Evolutionary conservation across 2,113 vertebrate genomes (phyloP), one percentile per base, ranked within the genome.

Genomic region (Sylvilagus bachmani): DNA sequence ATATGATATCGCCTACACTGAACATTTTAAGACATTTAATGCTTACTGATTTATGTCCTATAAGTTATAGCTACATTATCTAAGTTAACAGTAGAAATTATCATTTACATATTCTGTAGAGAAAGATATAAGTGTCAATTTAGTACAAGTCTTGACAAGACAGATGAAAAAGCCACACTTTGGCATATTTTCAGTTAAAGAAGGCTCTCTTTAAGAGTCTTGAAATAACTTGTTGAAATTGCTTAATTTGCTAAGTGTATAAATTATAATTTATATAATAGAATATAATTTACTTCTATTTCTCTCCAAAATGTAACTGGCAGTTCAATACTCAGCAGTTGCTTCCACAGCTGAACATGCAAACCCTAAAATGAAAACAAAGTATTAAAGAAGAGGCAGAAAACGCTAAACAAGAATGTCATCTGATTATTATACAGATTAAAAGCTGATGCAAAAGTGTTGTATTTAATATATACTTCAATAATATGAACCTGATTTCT

Each of bases 71-170:
- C n/a, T 77, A 49, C 14, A 80, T 86, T 80, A 70, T 79, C 94
- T 95, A 83, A 92, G 79, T 24, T 93, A 94, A 95, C 85, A 90
- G 29, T 25, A 67, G 25, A 96, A 92, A 91, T 88, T 95, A 93
- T 66, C 96, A 90, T 22, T 86, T 86, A 70, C 53, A 91, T 88
- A 81, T 86, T 90, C 84, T 75, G 27, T 64, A 89, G 9, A 17
- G 77, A 69, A 89, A 64, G 62, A 93, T 0, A 3, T 67, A 94
- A 90, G 36, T 92, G 73, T 91, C 94, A 94, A 55, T 84, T 82
- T 9, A 79, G 85, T 74, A 86, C 51, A 96, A 90, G 67, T 91
- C 75, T 91, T 96, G 83, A 93, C 64, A 96, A 49, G 24, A 12
- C 58, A 92, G 27, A 70, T 62, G 81, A 97, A 38, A 92, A 80